Base-by-base conservation (phyloP, 2,888 invertebrate genomes). In the Volucella inflata region DNA sequence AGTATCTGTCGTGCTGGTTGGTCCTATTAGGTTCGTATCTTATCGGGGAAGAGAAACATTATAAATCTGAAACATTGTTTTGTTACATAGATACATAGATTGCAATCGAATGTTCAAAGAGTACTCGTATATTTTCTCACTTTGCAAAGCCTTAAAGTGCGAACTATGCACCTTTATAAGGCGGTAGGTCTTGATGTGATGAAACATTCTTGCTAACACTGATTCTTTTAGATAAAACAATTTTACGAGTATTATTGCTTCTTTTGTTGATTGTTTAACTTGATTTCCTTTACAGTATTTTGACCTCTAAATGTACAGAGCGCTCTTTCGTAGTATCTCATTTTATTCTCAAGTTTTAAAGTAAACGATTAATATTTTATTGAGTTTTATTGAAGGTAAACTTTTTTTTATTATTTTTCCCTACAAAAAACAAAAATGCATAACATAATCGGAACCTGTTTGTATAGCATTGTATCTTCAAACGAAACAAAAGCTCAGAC, bases 151-250 rank as follows among this genome's bases (percentile, higher is more conserved):
- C 55, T 36, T 42, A 38, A 65, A 75, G 48, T 79, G 79, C 67
- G 59, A 80, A 68, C 59, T 80, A 71, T 60, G 55, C 21, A 21
- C 21, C 2, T 21, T 21, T 1, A 21, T 21, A 2, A 77, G 57
- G 64, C 83, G 74, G 59, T 57, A 60, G 42, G 76, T 77, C 68
- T 83, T 78, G 82, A 80, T 55, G 38, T 70, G 72, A 62, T 71
- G 76, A 76, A 72, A 81, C 85, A 76, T 80, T 72, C 72, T 51
- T 51, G 81, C 76, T 76, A 81, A 85, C 85, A 85, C 70, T 65
- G 80, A 81, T 81, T 72, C 81, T 62, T 76, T 36, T 62, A 55
- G 85, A 85, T 85, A 85, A 79, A 76, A 85, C 67, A 81, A 81
- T 85, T 72, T 72, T 85, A 21, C 21, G 21, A 21, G 21, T 21